These are phyloP conservation scores for Gasteruption jaculator DNA, from an alignment of 2,888 invertebrate genomes.

Conservation along the genomic window DNA sequence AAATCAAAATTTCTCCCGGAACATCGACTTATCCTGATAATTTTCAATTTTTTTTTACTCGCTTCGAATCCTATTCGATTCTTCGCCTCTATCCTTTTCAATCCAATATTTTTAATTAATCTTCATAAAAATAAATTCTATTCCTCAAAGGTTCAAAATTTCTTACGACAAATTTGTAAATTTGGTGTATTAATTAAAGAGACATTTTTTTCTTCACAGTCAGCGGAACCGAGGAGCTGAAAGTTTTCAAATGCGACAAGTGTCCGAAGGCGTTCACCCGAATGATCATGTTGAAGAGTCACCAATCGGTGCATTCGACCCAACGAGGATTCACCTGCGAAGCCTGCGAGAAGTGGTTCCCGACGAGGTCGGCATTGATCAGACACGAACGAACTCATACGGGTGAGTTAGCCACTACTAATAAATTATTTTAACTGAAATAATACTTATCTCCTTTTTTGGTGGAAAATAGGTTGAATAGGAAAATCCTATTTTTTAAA, in stretches of 20 bases:
- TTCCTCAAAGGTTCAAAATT: too few species aligned
- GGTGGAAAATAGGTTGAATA: constrained; percentile 19
- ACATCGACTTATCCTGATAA: too few species aligned
- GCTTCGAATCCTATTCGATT: too few species aligned
- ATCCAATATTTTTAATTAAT: background rate
- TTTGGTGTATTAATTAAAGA: background rate
- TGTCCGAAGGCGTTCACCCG: constrained; percentile 64
- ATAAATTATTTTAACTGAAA: constrained; percentile 3
- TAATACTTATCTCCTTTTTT: background rate
- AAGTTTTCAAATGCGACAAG: constrained; percentile 60
- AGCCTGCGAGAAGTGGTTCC: constrained; percentile 64
- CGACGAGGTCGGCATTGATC: constrained; percentile 63
- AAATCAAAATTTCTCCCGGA: too few species aligned
- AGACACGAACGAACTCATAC: constrained; percentile 69
- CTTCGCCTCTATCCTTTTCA: background rate
- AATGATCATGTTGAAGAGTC: constrained; percentile 59
- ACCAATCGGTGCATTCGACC: constrained; percentile 60
- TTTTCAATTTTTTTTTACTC: too few species aligned
- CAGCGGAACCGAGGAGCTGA: constrained; percentile 47
- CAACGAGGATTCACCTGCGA: constrained; percentile 59
- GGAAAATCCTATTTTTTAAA: constrained; percentile 55
- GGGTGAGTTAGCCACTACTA: constrained; percentile 56
- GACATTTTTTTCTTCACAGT: constrained; percentile 24
- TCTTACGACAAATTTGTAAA: too few species aligned
- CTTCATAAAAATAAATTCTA: background rate